Evolutionary conservation across 2,888 invertebrate genomes (phyloP), one percentile per base, ranked within the genome.

Genomic region (Caenorhabditis angaria): DNA sequence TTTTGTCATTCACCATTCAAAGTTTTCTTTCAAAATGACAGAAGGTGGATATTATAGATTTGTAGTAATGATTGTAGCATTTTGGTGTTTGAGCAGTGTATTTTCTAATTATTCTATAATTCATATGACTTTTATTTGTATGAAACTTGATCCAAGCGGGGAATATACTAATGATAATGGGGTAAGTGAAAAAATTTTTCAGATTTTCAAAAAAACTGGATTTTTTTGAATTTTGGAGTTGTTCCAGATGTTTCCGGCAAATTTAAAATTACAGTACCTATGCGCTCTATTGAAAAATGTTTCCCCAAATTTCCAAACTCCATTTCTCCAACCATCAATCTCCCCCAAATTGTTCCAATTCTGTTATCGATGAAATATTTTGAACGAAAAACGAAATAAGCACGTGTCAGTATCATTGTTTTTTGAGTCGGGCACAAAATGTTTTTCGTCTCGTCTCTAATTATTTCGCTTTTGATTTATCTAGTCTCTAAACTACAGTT

Each of bases 51-150:
- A 14, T 28, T 70, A 70, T 60, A 65, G 70, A 10, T 70, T 66
- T 20, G 10, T 70, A 0, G 63, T 70, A 5, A 62, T 70, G 65
- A 48, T 66, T 27, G 66, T 70, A 18, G 70, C 62, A 56, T 70
- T 70, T 58, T 63, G 61, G 20, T 62, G 65, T 53, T 58, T 70
- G 27, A 70, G 58, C 58, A 66, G 65, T 62, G 66, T 70, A 47
- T 70, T 70, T 14, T 65, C 70, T 14, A 70, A 70, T 51, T 66
- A 66, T 51, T 65, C 62, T 28, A 70, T 70, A 20, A 58, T 70
- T 41, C 65, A 70, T 55, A 65, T 70, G 27, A 59, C 70, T n/a
- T 70, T 70, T 57, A 70, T 70, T 29, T 70, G 70, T 56, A 70
- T 70, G 70, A 70, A 65, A 48, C 48, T 59, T 24, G 70, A 70